phyloP scores from a whole-genome alignment of 92 coral and sea anemone species.

The Isaurus tuberculatus region DNA sequence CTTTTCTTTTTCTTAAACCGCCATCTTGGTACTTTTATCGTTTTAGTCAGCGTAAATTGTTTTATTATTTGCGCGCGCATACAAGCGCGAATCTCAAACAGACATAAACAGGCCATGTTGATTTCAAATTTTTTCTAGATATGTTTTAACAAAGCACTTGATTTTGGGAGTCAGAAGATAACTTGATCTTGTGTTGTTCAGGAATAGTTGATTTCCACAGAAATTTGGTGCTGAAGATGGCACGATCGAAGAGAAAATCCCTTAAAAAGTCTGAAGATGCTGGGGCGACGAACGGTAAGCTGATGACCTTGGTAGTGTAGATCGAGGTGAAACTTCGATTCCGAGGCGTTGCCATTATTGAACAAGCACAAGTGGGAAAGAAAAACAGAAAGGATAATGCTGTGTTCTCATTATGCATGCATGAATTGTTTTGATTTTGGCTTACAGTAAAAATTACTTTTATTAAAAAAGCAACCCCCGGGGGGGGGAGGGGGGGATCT shows the following conservation, averaged over 20 bases:
- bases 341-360: neutral
- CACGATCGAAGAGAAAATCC: slow-evolving; percentile 73
- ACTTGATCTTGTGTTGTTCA: neutral
- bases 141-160: neutral
- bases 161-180: neutral
- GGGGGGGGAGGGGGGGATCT: too few species aligned
- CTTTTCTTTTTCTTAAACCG: neutral
- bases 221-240: slow-evolving; percentile 55
- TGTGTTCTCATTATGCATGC: too few species aligned
- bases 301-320: neutral
- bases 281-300: slow-evolving; percentile 49
- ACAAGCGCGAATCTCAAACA: slow-evolving; percentile 38
- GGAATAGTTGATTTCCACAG: neutral
- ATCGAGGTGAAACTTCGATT: neutral
- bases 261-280: slow-evolving; percentile 55
- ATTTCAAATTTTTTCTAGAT: neutral
- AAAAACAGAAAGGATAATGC: too few species aligned
- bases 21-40: slow-evolving; percentile 15
- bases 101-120: neutral
- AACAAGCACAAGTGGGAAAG: too few species aligned
- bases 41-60: slow-evolving; percentile 14
- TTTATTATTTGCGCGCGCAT: slow-evolving; percentile 26
- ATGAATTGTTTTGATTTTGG: too few species aligned
- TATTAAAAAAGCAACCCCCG: too few species aligned
- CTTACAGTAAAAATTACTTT: too few species aligned